Percentiles rank a stretch among this genome's conserved stretches.
Conservation (phyloP, 2,113 vertebrate genomes). For the Chelonoidis abingdonii region DNA sequence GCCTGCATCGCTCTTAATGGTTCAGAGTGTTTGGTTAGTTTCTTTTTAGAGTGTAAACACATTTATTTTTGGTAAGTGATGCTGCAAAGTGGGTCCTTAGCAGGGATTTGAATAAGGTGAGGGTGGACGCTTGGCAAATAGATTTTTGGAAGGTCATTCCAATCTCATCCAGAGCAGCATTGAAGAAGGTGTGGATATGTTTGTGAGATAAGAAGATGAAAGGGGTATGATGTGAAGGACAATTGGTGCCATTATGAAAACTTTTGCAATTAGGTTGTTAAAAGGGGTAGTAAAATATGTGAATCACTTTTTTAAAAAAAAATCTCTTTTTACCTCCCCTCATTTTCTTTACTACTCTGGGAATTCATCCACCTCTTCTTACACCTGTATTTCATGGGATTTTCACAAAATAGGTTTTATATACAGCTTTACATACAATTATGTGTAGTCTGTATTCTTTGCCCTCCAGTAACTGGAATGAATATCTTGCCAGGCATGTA, state of each 20-base stretch:
- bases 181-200: slow-evolving; percentile 32
- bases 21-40: neutral
- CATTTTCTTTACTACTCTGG: slow-evolving; percentile 51
- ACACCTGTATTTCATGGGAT: neutral
- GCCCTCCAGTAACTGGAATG: neutral
- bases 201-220: slow-evolving; percentile 55
- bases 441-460: rapidly evolving
- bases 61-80: neutral
- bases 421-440: neutral
- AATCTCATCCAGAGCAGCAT: slow-evolving; percentile 10
- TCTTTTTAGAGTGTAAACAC: neutral
- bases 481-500: neutral
- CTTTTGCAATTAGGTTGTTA: slow-evolving; percentile 52
- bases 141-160: neutral
- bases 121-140: neutral
- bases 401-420: neutral
- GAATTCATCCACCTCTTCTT: slow-evolving; percentile 34
- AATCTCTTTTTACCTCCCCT: slow-evolving; percentile 53
- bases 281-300: slow-evolving; percentile 57
- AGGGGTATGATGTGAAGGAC: slow-evolving; percentile 33
- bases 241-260: slow-evolving; percentile 58
- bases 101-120: neutral
- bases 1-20: neutral
- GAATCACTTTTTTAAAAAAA: slow-evolving; percentile 42
- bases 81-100: neutral